Percentiles rank a stretch among this genome's conserved stretches.
Conservation (phyloP, 2,113 vertebrate species). For the Madoqua kirkii region DNA sequence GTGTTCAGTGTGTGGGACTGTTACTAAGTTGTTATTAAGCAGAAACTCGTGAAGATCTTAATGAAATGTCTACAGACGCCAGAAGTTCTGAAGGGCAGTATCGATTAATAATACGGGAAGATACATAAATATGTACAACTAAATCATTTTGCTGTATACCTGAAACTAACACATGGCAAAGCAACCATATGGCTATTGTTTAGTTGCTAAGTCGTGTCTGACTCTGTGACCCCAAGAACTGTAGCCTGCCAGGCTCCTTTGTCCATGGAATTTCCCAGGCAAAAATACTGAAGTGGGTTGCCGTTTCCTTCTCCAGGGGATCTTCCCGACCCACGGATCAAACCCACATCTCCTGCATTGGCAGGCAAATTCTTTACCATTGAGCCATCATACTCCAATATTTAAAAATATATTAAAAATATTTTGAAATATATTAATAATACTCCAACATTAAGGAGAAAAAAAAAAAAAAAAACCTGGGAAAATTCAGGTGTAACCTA, state of each 20-base stretch:
- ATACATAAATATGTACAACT: background rate
- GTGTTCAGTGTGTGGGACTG: fast-evolving
- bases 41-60: fast-evolving
- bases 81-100: fast-evolving
- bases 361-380: background rate
- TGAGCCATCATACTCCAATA: background rate
- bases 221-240: background rate
- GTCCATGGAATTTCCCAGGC: background rate
- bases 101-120: background rate
- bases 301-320: background rate
- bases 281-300: background rate
- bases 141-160: background rate
- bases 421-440: background rate
- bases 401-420: background rate
- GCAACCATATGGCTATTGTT: background rate
- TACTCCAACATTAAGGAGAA: background rate
- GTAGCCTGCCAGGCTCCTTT: background rate
- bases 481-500: fast-evolving
- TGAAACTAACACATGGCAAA: background rate
- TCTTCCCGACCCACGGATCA: background rate
- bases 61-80: fast-evolving
- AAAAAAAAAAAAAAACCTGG: background rate
- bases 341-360: background rate
- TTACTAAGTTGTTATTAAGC: fast-evolving
- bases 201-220: background rate